Base-by-base conservation (phyloP, 1,140 invertebrate species). In the Andricus grossulariae region DNA sequence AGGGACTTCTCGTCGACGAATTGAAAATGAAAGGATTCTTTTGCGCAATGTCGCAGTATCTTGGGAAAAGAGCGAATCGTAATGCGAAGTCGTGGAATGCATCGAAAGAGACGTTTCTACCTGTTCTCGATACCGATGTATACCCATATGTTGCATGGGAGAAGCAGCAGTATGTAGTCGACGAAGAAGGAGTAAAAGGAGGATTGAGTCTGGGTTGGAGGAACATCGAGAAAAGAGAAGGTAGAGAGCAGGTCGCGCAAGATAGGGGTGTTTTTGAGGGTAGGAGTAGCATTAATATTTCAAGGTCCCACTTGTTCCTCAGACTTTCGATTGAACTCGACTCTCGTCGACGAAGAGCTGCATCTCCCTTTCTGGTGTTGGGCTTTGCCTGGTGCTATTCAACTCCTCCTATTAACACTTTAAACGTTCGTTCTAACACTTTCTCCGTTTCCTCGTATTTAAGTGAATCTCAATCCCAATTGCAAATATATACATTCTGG, bases 251-350 rank as follows among this genome's bases (percentile, higher is more conserved):
- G 55, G 60, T 74, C 32, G 39, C 32, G 74, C 45, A 72, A 50
- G 2, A 21, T 50, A 39, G 19, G 16, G 50, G n/a, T 66, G 32
- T 66, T 66, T 25, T 66, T 66, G 73, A 76, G 57, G 80, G 71
- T 72, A 80, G 74, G 75, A 83, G 83, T 80, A 73, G 81, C 85
- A 84, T 88, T 88, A 87, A 88, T 88, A 88, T 88, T 88, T 88
- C 85, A 88, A 81, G 82, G 85, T 88, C 85, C 79, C 81, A 82
- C 80, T 82, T 79, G 75, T 79, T 82, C 75, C 60, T 5, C 25
- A 32, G 81, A 74, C 73, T 80, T 82, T 77, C 83, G 82, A 87
- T 87, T 87, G 80, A 83, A 82, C 83, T 83, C 78, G 75, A 76
- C 76, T 84, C 72, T 81, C 79, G 77, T 77, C 72, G 60, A 76